Evolutionary conservation across 1,140 invertebrate genomes (phyloP).

Genomic region (Drosophila auraria): DNA sequence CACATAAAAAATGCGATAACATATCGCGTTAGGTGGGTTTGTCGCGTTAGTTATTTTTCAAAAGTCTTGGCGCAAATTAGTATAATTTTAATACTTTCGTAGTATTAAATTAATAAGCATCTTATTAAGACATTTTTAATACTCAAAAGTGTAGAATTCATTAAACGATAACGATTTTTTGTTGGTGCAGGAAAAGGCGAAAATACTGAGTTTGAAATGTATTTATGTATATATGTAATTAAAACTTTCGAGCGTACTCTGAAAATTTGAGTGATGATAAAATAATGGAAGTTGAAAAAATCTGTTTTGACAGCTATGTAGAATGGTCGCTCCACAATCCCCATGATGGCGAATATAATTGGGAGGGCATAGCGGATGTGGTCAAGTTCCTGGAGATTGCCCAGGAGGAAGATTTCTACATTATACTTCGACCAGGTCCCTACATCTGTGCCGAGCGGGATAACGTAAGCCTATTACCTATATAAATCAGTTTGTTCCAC

Average conservation of each 20-base stretch:
- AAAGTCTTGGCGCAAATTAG: too few relatives aligned
- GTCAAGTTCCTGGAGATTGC: constrained; percentile 91
- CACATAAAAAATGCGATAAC: too few relatives aligned
- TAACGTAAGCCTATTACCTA: constrained; percentile 77
- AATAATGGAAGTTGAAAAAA: background rate
- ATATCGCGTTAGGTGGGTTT: too few relatives aligned
- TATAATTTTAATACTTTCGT: too few relatives aligned
- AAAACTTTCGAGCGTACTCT: background rate
- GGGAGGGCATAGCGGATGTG: constrained; percentile 92
- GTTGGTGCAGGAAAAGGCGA: too few relatives aligned
- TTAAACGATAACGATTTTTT: too few relatives aligned
- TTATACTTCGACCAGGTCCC: constrained; percentile 95
- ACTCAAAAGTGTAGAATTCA: too few relatives aligned
- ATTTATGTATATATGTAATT: background rate
- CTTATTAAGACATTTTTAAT: too few relatives aligned
- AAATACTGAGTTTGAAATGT: too few relatives aligned
- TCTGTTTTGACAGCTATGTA: constrained; percentile 89
- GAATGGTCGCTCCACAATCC: constrained; percentile 97
- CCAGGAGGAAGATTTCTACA: constrained; percentile 92
- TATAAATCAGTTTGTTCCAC: background rate
- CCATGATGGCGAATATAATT: constrained; percentile 89
- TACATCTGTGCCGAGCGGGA: constrained; percentile 96
- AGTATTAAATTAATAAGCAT: too few relatives aligned
- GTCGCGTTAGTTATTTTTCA: too few relatives aligned
- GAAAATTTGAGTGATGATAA: background rate